A percentile compares a stretch with the other conserved stretches of the same genome.
Evolutionary conservation across 1,140 invertebrate genomes (phyloP).

Genomic region (Brachionus paranguensis): DNA sequence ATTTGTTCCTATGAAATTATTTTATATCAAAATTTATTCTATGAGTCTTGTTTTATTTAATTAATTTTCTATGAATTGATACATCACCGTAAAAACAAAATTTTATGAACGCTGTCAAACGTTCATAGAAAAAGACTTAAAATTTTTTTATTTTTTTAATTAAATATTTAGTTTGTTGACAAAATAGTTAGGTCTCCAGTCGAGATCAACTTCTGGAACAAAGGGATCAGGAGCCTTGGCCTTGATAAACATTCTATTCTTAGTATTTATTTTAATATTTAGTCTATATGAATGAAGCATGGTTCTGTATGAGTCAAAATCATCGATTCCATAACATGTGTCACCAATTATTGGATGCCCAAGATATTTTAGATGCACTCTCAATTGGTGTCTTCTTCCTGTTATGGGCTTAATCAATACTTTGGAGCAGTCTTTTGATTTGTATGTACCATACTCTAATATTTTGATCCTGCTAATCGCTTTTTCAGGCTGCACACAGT

Average conservation of each 20-base stretch:
- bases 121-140: neutral
- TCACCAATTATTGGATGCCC: slow-evolving; percentile 91
- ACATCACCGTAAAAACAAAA: too few relatives aligned
- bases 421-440: neutral
- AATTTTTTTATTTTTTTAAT: neutral
- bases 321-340: slow-evolving; percentile 34
- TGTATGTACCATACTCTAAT: slow-evolving; percentile 27
- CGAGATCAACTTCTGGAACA: slow-evolving; percentile 4
- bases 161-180: slow-evolving; percentile 24
- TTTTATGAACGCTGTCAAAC: neutral
- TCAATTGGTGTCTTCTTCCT: slow-evolving; percentile 89
- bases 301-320: slow-evolving; percentile 35
- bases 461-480: neutral
- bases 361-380: slow-evolving; percentile 87
- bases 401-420: slow-evolving; percentile 56
- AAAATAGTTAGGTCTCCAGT: neutral
- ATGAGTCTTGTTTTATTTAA: too few relatives aligned
- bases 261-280: slow-evolving; percentile 11
- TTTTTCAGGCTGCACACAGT: neutral
- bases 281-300: slow-evolving; percentile 37
- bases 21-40: too few relatives aligned
- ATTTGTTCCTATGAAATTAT: too few relatives aligned
- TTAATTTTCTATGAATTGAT: too few relatives aligned
- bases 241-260: neutral
- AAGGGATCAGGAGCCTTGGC: slow-evolving; percentile 33